A percentile compares a stretch with the other conserved stretches of the same genome.
Conservation (phyloP, 2,113 vertebrate species). For the Seriola dumerili region DNA sequence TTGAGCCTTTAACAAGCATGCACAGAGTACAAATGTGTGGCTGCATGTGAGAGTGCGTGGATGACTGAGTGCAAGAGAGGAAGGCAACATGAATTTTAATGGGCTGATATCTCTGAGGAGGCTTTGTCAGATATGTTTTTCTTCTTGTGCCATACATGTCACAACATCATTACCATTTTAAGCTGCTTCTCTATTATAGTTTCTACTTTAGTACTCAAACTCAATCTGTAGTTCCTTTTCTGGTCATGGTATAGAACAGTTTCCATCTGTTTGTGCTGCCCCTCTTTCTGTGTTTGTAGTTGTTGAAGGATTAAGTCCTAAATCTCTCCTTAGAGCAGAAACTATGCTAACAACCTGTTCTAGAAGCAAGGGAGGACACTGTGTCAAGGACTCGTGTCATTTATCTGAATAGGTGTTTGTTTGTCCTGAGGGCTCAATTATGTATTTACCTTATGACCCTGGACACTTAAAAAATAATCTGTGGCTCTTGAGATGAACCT, state of each 20-base stretch:
- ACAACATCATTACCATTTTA: slow-evolving; percentile 28
- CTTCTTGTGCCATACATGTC: slow-evolving; percentile 33
- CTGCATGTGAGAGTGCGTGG: slow-evolving; percentile 42
- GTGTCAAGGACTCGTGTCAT: neutral
- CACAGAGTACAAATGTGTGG: slow-evolving; percentile 47
- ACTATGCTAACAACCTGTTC: neutral
- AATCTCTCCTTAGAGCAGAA: neutral
- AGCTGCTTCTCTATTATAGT: neutral
- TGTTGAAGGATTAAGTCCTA: neutral
- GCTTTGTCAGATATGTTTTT: slow-evolving; percentile 41
- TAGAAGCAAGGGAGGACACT: neutral
- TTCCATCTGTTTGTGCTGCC: neutral
- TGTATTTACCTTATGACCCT: neutral
- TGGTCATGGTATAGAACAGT: neutral
- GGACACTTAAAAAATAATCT: neutral
- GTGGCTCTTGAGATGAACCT: neutral
- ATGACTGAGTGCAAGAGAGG: slow-evolving; percentile 28
- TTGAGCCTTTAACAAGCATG: slow-evolving; percentile 75
- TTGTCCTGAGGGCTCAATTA: neutral
- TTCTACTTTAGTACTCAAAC: neutral
- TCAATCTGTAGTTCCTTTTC: neutral
- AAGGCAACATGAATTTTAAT: slow-evolving; percentile 26
- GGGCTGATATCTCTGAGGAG: slow-evolving; percentile 35
- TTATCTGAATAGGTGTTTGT: neutral
- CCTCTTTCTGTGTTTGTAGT: slow-evolving; percentile 17